phyloP scores from a whole-genome alignment of 2,888 invertebrate genomes.

The Stenodera caucasica region DNA sequence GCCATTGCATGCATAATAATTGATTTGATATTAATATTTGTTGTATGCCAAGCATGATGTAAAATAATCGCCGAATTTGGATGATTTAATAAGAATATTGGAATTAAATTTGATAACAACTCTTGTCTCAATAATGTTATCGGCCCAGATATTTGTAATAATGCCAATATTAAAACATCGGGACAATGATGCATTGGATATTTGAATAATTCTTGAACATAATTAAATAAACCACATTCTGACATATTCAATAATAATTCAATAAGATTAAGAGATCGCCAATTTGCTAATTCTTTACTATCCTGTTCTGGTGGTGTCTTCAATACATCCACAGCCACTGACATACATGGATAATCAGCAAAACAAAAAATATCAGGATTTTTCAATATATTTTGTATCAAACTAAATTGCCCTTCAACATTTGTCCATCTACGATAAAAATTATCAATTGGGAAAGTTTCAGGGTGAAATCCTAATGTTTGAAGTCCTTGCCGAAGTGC shows the following conservation, averaged over 20 bases:
- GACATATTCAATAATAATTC: slow-evolving; percentile 85
- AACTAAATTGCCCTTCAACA: slow-evolving; percentile 88
- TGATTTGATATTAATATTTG: slow-evolving; percentile 69
- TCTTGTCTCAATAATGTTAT: slow-evolving; percentile 81
- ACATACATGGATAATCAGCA: slow-evolving; percentile 86
- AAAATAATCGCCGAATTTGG: slow-evolving; percentile 96
- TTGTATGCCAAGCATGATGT: slow-evolving; percentile 94
- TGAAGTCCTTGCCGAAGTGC: slow-evolving; percentile 81
- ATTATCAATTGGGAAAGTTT: slow-evolving; percentile 84
- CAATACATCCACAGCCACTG: slow-evolving; percentile 83
- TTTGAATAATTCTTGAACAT: slow-evolving; percentile 87
- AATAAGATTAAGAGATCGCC: slow-evolving; percentile 91
- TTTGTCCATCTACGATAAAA: slow-evolving; percentile 93
- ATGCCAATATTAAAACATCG: slow-evolving; percentile 85
- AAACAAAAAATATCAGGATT: slow-evolving; percentile 93
- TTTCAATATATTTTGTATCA: slow-evolving; percentile 84
- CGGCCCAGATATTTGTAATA: slow-evolving; percentile 85
- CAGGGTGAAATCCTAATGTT: slow-evolving; percentile 68
- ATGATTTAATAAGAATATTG: slow-evolving; percentile 92
- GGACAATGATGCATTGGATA: slow-evolving; percentile 92
- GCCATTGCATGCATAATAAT: slow-evolving; percentile 97
- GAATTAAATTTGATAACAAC: slow-evolving; percentile 82
- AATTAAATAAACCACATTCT: slow-evolving; percentile 81
- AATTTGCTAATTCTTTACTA: slow-evolving; percentile 89
- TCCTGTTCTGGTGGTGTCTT: slow-evolving; percentile 95